Evolutionary conservation across 2,888 invertebrate species (phyloP), one percentile per base, ranked within the genome.

Genomic region (Torymus aiolomorphi): DNA sequence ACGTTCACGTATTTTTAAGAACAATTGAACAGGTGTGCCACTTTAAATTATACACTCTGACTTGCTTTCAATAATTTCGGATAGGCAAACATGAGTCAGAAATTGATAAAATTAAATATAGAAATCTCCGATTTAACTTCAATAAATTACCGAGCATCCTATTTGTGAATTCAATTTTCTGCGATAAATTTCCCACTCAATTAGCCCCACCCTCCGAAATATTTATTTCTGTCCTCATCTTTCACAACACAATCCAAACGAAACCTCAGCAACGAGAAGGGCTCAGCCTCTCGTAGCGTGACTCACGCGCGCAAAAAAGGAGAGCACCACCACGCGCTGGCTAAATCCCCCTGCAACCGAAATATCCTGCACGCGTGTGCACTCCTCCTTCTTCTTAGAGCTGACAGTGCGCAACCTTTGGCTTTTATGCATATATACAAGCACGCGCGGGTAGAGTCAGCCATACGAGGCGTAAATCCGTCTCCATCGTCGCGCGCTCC

Each of bases 351-450:
- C 42, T 42, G 65, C 63, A 63, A 49, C 70, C 65, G 51, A 71
- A 78, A 78, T 59, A 77, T 78, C 63, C 57, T 56, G 70, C 56
- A 62, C 24, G 49, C 56, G n/a, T 65, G 24, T 42, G 80, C 8
- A 76, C 88, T 88, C 75, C 85, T 24, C 12, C 63, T 20, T 24
- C 63, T 20, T 24, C 16, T 57, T 62, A 56, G 20, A 20, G 42
- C 67, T 51, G 73, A 77, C 52, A 51, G 49, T 57, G 42, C 42
- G 42, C 8, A 78, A 69, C 69, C 78, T 78, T 74, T 63, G 74
- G 57, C 56, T 42, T 8, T 8, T 5, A 42, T 10, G 8, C 42
- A 8, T 42, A 42, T 8, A 42, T 10, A 8, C 42, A 56, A 13
- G 42, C 78, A 66, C 78, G 78, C 66, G 78, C 65, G 56, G 11